Evolutionary conservation across 2,797 vertebrate species (phyloP), one percentile per base, ranked within the genome.

Genomic region (Iguana delicatissima): DNA sequence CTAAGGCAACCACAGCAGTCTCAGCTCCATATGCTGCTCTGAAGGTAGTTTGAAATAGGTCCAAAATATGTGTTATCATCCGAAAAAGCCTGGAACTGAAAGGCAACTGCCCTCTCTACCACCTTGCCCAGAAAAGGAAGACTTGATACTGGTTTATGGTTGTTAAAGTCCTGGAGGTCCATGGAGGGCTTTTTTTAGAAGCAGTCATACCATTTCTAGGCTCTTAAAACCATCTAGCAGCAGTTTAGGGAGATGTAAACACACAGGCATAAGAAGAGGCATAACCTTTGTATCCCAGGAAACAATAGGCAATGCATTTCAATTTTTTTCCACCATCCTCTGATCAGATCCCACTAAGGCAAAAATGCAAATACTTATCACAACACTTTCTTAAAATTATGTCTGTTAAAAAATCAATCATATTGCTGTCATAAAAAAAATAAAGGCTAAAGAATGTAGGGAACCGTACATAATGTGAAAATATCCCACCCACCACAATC

Each of bases 251-350:
- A 93, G 4, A 46, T 82, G 38, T 55, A 86, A 95, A 38, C 38
- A 69, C 18, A 73, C n/a, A 81, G 50, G 52, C 35, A 92, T 13
- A 29, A 94, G 92, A 90, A 81, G 46, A 80, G 32, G 84, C 69
- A 22, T 82, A 46, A 85, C 4, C 7, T 8, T 6, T 87, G 72
- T 91, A 81, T n/a, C 42, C 72, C 81, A 10, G 69, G 29, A 57
- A 89, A 9, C 52, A 18, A 20, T 9, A 0, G 52, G 80, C 88
- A 81, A 90, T 50, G 67, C 2, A 52, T 74, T 73, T 82, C 14
- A 80, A 64, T 73, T 16, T 82, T 29, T 29, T 12, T 42, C 79
- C 32, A 42, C 85, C 35, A 59, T 74, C n/a, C 26, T 74, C 26
- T 74, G 24, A 82, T 64, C 76, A 74, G 13, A 79, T 80, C 14